phyloP scores from a whole-genome alignment of 2,888 invertebrate species.

The Lycophotia porphyrea region DNA sequence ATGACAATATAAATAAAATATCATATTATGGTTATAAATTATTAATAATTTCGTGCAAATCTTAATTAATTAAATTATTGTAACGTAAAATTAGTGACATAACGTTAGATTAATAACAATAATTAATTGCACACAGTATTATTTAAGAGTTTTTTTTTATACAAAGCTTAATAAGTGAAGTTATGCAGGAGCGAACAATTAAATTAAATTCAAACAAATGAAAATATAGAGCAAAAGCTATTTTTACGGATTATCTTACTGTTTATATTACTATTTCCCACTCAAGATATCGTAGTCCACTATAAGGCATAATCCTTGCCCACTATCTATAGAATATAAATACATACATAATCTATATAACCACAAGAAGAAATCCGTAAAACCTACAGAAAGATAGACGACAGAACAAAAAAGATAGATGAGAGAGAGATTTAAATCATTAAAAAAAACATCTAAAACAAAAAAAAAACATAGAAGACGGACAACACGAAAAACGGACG shows the following conservation, averaged over 20 bases:
- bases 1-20: conserved; percentile 1
- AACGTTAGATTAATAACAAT: not conserved
- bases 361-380: conserved; percentile 48
- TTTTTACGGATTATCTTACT: conserved; percentile 56
- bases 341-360: conserved; percentile 3
- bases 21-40: not conserved
- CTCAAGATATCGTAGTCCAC: not conserved
- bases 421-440: conserved; percentile 10
- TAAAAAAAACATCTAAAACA: conserved; percentile 9
- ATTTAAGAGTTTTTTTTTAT: not conserved
- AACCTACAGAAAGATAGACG: conserved; percentile 24
- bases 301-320: not conserved
- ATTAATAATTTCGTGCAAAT: conserved; percentile 33
- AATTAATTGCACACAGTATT: not conserved
- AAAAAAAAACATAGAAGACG: conserved; percentile 38
- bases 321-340: conserved; percentile 1
- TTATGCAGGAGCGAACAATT: conserved; percentile 59
- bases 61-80: not conserved
- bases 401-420: conserved; percentile 4
- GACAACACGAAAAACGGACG: conserved; percentile 57
- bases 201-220: not conserved
- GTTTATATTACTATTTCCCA: conserved; percentile 36
- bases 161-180: conserved; percentile 38
- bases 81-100: not conserved
- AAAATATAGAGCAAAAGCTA: not conserved